Percentiles rank a stretch among this genome's conserved stretches.
phyloP scores from a whole-genome alignment of 2,113 vertebrate species.

The Peromyscus leucopus region DNA sequence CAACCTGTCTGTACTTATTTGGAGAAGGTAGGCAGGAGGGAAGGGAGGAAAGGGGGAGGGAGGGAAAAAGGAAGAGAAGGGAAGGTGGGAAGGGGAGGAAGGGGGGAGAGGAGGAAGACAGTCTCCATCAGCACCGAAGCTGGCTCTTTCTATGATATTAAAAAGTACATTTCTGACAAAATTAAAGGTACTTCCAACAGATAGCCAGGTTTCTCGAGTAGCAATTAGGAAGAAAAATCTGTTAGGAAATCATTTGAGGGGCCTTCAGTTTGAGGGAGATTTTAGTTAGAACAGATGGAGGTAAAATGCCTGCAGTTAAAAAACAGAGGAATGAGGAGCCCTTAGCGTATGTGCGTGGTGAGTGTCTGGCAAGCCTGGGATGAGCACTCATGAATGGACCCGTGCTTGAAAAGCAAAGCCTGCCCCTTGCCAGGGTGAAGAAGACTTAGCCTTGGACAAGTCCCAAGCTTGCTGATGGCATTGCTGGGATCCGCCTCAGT shows the following conservation, averaged over 20 bases:
- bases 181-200: constrained; percentile 1
- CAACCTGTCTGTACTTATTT: background rate
- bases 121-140: background rate
- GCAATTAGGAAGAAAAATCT: constrained; percentile 40
- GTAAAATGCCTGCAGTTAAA: background rate
- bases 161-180: background rate
- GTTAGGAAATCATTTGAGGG: constrained; percentile 45
- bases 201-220: constrained; percentile 3
- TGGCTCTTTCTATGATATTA: background rate
- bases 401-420: background rate
- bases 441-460: background rate
- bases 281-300: constrained; percentile 69
- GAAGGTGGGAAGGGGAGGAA: no score
- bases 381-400: background rate
- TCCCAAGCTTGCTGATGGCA: background rate
- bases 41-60: background rate
- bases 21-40: background rate
- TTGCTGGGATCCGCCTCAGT: background rate
- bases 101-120: no score
- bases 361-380: background rate
- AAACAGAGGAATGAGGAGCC: background rate
- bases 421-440: background rate
- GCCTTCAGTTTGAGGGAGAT: constrained; percentile 35
- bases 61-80: accelerated
- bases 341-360: background rate